Percentiles rank a stretch among this genome's conserved stretches.
phyloP scores from a whole-genome alignment of 2,888 invertebrate genomes.

The Incurvaria masculella region DNA sequence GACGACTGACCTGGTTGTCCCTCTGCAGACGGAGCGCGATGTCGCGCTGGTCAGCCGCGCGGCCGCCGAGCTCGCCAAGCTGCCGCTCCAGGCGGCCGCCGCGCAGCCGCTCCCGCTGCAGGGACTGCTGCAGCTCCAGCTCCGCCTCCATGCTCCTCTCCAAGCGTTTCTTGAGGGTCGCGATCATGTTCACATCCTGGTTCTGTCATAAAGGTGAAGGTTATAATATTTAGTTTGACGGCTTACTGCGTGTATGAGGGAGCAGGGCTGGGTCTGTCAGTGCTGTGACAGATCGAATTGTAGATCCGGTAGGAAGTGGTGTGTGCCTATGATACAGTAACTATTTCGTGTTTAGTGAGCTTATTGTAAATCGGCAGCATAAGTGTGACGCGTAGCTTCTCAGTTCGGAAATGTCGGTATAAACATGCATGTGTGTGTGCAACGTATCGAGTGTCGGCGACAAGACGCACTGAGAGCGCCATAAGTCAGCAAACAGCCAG shows the following conservation, averaged over 20 bases:
- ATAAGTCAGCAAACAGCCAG: neutral
- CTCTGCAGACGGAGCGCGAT: slow-evolving; percentile 18
- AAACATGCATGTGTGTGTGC: neutral
- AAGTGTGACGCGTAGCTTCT: no score
- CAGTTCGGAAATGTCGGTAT: neutral
- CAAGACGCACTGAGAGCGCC: neutral
- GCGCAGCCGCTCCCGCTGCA: slow-evolving; percentile 53
- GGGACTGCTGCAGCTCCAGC: slow-evolving; percentile 57
- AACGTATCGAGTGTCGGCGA: no score
- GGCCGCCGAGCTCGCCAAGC: slow-evolving; percentile 13
- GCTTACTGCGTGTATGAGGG: neutral
- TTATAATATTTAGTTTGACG: no score
- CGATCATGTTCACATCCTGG: slow-evolving; percentile 65
- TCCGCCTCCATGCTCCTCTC: slow-evolving; percentile 64
- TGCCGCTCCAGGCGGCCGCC: slow-evolving; percentile 38
- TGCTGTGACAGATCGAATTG: no score
- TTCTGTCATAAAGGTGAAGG: slow-evolving; percentile 33
- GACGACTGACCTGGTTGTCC: slow-evolving; percentile 24
- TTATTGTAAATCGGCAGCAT: no score
- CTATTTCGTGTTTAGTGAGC: no score
- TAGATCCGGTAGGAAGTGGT: neutral
- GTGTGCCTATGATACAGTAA: no score
- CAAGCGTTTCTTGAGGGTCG: slow-evolving; percentile 61
- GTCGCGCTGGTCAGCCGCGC: slow-evolving; percentile 16
- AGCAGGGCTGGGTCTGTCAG: no score